Evolutionary conservation across 2,888 invertebrate genomes (phyloP).

Genomic region (Thelaira solivaga): DNA sequence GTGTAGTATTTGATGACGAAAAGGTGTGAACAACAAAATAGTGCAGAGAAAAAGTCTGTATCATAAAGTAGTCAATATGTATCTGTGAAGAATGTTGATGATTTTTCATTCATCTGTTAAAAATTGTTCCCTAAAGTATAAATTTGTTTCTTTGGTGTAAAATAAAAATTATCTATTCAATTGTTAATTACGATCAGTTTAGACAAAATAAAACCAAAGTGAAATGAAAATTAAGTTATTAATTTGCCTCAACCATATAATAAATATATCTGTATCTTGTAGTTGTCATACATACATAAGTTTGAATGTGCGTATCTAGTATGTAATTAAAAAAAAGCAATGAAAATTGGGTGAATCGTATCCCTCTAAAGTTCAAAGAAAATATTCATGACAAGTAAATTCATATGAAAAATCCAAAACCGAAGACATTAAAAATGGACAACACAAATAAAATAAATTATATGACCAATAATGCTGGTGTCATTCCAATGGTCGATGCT

Average conservation of each 20-base stretch:
- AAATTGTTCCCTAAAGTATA: conserved; percentile 5
- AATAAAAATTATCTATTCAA: neutral
- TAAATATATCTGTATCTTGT: conserved; percentile 39
- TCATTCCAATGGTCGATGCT: conserved; percentile 5
- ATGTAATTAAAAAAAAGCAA: conserved; percentile 24
- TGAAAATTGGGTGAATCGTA: conserved; percentile 3
- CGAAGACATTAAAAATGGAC: conserved; percentile 4
- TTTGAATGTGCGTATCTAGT: conserved; percentile 28
- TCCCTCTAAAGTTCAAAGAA: too few species aligned
- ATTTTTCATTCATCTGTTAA: conserved; percentile 20
- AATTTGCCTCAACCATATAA: conserved; percentile 1
- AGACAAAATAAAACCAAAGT: neutral
- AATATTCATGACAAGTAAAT: neutral
- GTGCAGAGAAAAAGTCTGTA: conserved; percentile 59
- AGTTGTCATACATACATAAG: conserved; percentile 20
- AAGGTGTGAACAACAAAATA: conserved; percentile 47
- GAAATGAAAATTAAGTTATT: neutral
- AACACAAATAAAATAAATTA: conserved; percentile 16
- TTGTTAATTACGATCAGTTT: neutral
- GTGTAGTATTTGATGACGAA: conserved; percentile 7
- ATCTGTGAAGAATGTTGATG: conserved; percentile 49
- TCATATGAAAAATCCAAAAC: neutral
- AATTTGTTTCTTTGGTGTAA: neutral
- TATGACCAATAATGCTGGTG: neutral
- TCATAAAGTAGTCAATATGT: conserved; percentile 58